Evolutionary conservation across 2,113 vertebrate genomes (phyloP), one percentile per base, ranked within the genome.

Genomic region (Lepisosteus osseus): DNA sequence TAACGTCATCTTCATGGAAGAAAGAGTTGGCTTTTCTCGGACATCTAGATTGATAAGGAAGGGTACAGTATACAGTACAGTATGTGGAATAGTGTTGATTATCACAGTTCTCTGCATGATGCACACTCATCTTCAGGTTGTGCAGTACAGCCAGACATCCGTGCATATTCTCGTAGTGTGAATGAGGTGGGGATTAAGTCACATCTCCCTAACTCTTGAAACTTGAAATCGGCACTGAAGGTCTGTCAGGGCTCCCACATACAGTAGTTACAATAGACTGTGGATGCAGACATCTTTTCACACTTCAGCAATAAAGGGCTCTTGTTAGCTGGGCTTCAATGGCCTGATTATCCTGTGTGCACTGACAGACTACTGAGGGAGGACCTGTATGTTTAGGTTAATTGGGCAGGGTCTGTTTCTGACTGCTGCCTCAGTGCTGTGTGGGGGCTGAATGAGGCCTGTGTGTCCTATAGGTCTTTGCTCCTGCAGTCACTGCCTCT

Each of bases 391-490:
- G 54, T 69, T 4, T 57, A 40, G 55, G 65, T 62, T 62, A 15
- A 51, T 17, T 40, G 55, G 56, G 15, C 41, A 11, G n/a, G 14
- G n/a, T 29, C 29, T 29, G 29, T 29, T 29, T 1, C 29, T 12
- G 40, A 15, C 29, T 54, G 15, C 47, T 15, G 55, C 41, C 12
- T 59, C 56, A 29, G 11, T 7, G 29, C 57, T 68, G 43, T 62
- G 65, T 73, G 55, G 41, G 72, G 7, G 43, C 57, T 69, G 59
- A 62, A 57, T 67, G 65, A 3, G 7, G 51, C 54, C 6, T 72
- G 54, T 66, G 54, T 72, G 71, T 56, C 29, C 44, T 63, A 29
- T 13, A 14, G 61, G 64, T 13, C 15, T 7, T 6, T 13, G 71
- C 17, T 12, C 8, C 63, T 7, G 5, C 47, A 51, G 47, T 6